Evolutionary conservation across 1,140 invertebrate species (phyloP).

Genomic region (Magallana ariakensis): DNA sequence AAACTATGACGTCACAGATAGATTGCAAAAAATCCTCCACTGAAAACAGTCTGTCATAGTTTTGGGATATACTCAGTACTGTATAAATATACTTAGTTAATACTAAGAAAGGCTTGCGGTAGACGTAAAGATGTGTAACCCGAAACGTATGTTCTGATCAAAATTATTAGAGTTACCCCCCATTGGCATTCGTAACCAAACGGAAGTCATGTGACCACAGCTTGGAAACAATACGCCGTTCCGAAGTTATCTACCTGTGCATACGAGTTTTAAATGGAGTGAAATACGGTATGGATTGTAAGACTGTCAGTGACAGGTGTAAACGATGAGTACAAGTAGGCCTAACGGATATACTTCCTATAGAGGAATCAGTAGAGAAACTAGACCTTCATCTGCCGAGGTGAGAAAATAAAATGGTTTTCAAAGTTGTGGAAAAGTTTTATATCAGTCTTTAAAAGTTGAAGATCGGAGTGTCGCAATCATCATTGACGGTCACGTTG

Average conservation of each 20-base stretch:
- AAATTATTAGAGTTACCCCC: conserved; percentile 18
- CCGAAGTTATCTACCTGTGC: conserved; percentile 31
- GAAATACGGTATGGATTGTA: conserved; percentile 3
- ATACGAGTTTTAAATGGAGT: conserved; percentile 39
- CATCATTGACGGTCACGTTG: neutral
- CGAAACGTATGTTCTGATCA: neutral
- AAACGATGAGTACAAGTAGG: conserved; percentile 47
- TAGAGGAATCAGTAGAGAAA: conserved; percentile 30
- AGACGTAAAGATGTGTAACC: no score
- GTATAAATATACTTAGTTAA: no score
- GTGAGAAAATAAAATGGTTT: conserved; percentile 6
- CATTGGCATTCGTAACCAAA: conserved; percentile 36
- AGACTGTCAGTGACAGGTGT: conserved; percentile 47
- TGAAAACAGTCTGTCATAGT: no score
- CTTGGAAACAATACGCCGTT: conserved; percentile 48
- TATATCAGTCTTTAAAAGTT: neutral
- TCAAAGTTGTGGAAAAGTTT: neutral
- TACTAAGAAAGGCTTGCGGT: no score
- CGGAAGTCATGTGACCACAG: conserved; percentile 48
- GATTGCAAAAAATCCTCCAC: no score
- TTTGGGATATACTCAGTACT: no score
- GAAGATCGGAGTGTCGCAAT: neutral
- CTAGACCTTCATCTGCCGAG: conserved; percentile 47
- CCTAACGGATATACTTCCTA: conserved; percentile 47
- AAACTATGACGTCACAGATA: no score